Evolutionary conservation across 2,888 invertebrate genomes (phyloP).

Genomic region (Melikaiella ostensackeni): DNA sequence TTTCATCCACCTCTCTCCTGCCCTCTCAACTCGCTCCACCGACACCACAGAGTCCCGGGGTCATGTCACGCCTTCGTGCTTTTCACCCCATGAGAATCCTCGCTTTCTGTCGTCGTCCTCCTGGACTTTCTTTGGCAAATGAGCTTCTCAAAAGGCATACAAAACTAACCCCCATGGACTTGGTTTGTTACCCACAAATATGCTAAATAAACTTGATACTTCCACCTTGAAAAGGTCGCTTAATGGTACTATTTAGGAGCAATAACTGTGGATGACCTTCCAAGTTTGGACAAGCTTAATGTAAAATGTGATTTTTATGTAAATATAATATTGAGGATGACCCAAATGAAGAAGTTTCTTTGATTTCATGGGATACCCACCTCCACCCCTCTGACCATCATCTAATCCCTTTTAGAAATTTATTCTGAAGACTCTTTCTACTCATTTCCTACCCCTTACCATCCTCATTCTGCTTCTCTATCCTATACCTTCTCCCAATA

Average conservation of each 20-base stretch:
- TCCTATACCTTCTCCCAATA: too few species aligned
- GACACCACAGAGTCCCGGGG: conserved; percentile 15
- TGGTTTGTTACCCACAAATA: background rate
- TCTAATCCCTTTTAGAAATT: too few species aligned
- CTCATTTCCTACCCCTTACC: too few species aligned
- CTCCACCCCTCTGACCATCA: too few species aligned
- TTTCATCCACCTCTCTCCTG: conserved; percentile 43
- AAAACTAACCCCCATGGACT: background rate
- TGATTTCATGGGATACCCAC: too few species aligned
- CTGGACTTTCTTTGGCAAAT: conserved; percentile 47
- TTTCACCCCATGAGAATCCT: conserved; percentile 40
- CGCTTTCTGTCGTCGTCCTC: conserved; percentile 37
- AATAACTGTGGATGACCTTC: background rate
- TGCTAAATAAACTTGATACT: background rate
- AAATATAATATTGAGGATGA: too few species aligned
- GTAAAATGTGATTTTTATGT: too few species aligned
- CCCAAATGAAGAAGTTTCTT: too few species aligned
- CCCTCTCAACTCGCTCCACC: conserved; percentile 2
- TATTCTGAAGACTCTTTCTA: too few species aligned
- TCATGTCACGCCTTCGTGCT: conserved; percentile 47
- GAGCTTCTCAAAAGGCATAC: conserved; percentile 36
- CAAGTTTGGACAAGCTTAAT: too few species aligned
- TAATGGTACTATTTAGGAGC: background rate
- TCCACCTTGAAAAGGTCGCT: background rate
- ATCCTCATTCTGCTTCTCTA: too few species aligned